Evolutionary conservation across 2,888 invertebrate species (phyloP).

Genomic region (Apamea monoglypha): DNA sequence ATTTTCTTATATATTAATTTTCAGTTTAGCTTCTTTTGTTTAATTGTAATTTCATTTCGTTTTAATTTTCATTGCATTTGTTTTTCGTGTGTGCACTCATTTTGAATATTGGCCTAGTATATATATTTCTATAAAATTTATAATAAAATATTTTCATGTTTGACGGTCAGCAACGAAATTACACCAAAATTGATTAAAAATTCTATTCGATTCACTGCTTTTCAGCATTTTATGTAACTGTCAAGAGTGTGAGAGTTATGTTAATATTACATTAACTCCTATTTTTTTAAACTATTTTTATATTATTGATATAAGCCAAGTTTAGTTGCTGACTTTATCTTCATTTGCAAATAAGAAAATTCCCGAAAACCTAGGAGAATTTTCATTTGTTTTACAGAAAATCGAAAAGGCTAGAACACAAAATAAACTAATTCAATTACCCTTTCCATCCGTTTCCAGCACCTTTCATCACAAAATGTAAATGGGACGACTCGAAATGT

Average conservation of each 20-base stretch:
- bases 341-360: background rate
- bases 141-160: background rate
- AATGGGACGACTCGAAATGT: constrained; percentile 76
- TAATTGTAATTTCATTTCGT: background rate
- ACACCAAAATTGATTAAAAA: background rate
- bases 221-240: background rate
- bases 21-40: background rate
- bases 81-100: background rate
- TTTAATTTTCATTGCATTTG: background rate
- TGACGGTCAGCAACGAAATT: too few relatives aligned
- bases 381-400: background rate
- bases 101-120: background rate
- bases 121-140: background rate
- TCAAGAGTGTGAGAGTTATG: background rate
- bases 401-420: background rate
- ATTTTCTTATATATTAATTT: background rate
- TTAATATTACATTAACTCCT: background rate
- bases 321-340: background rate
- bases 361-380: background rate
- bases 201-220: background rate
- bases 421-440: constrained; percentile 18
- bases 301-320: too few relatives aligned
- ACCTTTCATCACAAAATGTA: constrained; percentile 76
- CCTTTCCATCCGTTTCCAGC: constrained; percentile 61
- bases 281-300: too few relatives aligned